A percentile compares a stretch with the other conserved stretches of the same genome.
These are phyloP conservation scores for Paralvinella palmiformis DNA, from an alignment of 1,140 invertebrate genomes.

Conservation along the genomic window DNA sequence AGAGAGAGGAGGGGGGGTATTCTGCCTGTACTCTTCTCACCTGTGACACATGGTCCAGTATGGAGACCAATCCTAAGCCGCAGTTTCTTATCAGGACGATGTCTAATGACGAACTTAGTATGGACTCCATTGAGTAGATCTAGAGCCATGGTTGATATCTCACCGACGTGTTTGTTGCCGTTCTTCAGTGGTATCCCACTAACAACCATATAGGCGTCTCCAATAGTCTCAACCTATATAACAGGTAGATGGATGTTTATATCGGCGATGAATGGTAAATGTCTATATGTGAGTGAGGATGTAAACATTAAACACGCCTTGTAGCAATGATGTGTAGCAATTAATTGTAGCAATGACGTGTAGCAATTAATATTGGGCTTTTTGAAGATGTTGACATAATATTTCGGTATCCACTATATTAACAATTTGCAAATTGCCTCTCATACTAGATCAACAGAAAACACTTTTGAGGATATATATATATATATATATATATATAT, in stretches of 20 bases:
- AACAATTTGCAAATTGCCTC: too few species aligned
- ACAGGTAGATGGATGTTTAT: neutral
- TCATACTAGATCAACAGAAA: too few species aligned
- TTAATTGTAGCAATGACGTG: neutral
- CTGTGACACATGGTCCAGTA: constrained; percentile 14
- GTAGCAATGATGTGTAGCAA: neutral
- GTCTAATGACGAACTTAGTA: constrained; percentile 19
- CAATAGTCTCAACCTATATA: constrained; percentile 62
- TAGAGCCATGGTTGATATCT: constrained; percentile 18
- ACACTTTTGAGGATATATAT: too few species aligned
- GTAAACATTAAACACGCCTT: neutral
- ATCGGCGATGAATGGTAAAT: neutral
- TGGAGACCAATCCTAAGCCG: constrained; percentile 24
- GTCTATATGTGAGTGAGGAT: neutral
- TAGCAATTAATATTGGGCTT: neutral
- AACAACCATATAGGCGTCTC: constrained; percentile 25
- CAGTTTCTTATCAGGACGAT: constrained; percentile 22
- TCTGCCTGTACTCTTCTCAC: neutral
- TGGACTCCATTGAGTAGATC: constrained; percentile 15
- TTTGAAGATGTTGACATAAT: too few species aligned
- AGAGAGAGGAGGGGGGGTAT: too few species aligned
- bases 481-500: too few species aligned
- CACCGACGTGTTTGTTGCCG: constrained; percentile 9
- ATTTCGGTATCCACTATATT: too few species aligned
- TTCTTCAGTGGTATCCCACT: constrained; percentile 62